phyloP scores from a whole-genome alignment of 2,113 vertebrate genomes.

The Sterna hirundo region DNA sequence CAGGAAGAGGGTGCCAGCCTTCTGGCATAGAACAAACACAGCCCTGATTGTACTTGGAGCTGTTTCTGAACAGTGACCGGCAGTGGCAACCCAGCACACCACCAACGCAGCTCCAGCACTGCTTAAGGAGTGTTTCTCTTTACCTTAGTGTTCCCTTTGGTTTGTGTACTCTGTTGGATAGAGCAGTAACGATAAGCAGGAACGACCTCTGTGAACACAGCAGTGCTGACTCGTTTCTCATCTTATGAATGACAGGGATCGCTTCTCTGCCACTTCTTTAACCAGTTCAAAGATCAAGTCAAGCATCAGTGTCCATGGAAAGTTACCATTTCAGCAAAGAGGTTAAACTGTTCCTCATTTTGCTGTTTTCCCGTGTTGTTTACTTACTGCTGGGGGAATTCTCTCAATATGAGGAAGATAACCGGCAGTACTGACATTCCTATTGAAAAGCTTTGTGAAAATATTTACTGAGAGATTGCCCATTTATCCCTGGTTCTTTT shows the following conservation, averaged over 20 bases:
- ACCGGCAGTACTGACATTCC: neutral
- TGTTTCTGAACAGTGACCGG: neutral
- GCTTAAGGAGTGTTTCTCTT: neutral
- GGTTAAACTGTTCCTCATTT: neutral
- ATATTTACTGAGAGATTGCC: neutral
- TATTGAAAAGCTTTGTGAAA: neutral
- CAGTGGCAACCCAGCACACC: neutral
- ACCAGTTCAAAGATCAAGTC: neutral
- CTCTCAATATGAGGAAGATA: neutral
- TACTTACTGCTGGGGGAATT: neutral
- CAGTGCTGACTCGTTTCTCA: neutral
- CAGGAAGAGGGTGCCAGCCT: neutral
- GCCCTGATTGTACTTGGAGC: neutral
- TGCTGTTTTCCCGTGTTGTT: neutral
- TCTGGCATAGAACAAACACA: neutral
- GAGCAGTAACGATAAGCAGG: neutral
- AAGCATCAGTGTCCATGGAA: neutral
- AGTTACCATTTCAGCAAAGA: neutral
- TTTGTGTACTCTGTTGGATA: neutral
- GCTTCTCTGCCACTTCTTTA: neutral
- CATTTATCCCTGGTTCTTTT: neutral
- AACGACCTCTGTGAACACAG: neutral
- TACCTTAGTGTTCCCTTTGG: neutral
- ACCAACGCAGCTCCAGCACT: rapidly evolving
- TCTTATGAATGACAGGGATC: neutral